Evolutionary conservation across 2,888 invertebrate genomes (phyloP).

Genomic region (Lithophane semibrunnea): DNA sequence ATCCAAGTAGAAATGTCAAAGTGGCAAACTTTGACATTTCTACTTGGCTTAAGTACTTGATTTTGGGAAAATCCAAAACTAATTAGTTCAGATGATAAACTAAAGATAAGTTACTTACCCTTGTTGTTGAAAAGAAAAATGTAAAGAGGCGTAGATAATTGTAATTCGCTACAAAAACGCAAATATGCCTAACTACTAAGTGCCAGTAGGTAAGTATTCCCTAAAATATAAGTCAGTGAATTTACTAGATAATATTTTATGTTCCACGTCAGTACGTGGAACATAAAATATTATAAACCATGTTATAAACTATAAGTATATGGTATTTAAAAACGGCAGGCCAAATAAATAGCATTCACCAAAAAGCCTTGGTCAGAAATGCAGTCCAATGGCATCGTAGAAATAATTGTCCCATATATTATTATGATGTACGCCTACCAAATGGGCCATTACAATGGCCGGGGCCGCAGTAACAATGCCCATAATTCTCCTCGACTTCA

Average conservation of each 20-base stretch:
- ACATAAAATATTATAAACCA: too few species aligned
- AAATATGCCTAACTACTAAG: neutral
- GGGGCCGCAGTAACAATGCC: slow-evolving; percentile 88
- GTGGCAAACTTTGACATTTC: too few species aligned
- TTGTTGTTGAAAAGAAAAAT: neutral
- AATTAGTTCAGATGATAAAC: neutral
- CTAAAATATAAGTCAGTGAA: neutral
- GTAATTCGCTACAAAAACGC: neutral
- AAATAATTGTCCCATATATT: slow-evolving; percentile 87
- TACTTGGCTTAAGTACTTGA: too few species aligned
- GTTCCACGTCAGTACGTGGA: neutral
- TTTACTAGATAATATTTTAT: slow-evolving; percentile 15
- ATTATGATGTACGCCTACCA: slow-evolving; percentile 87
- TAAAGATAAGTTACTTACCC: neutral
- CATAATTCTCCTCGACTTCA: slow-evolving; percentile 90
- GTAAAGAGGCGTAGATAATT: neutral
- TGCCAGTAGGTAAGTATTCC: neutral
- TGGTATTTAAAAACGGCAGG: slow-evolving; percentile 46
- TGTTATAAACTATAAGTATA: slow-evolving; percentile 38
- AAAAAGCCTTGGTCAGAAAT: slow-evolving; percentile 78
- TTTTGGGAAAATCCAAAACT: neutral
- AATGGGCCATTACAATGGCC: slow-evolving; percentile 87
- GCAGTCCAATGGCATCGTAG: slow-evolving; percentile 81
- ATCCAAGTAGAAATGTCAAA: too few species aligned
- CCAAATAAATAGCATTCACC: slow-evolving; percentile 69